Evolutionary conservation across 1,140 invertebrate species (phyloP).

Genomic region (Drosophila lacteicornis): DNA sequence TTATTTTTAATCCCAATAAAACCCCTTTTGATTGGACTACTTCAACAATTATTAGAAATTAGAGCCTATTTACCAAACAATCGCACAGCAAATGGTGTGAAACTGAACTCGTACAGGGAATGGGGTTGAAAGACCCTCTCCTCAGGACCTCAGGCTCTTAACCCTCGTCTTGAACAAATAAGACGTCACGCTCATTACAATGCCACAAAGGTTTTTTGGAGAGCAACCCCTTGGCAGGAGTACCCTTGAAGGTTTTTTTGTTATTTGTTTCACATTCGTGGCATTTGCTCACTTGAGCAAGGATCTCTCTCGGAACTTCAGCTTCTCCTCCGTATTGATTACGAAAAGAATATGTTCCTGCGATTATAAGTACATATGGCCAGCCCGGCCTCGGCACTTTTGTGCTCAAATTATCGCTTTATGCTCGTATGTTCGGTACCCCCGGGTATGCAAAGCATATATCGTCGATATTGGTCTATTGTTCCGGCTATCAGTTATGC

Average conservation of each 20-base stretch:
- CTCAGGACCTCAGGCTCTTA: slow-evolving; percentile 17
- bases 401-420: slow-evolving; percentile 77
- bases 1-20: slow-evolving; percentile 2
- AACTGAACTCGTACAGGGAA: slow-evolving; percentile 29
- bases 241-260: slow-evolving; percentile 58
- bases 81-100: slow-evolving; percentile 66
- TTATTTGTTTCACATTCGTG: slow-evolving; percentile 77
- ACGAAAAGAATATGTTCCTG: slow-evolving; percentile 47
- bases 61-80: slow-evolving; percentile 69
- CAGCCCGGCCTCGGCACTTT: slow-evolving; percentile 52
- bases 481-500: slow-evolving; percentile 77
- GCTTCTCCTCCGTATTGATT: slow-evolving; percentile 59
- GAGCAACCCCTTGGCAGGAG: slow-evolving; percentile 21
- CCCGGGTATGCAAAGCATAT: slow-evolving; percentile 54
- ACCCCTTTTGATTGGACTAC: slow-evolving; percentile 42
- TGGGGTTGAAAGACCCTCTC: slow-evolving; percentile 6
- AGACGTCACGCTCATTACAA: slow-evolving; percentile 71
- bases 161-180: slow-evolving; percentile 48
- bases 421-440: slow-evolving; percentile 10
- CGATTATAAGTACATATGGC: slow-evolving; percentile 38
- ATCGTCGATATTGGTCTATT: slow-evolving; percentile 73
- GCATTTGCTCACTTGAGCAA: slow-evolving; percentile 72
- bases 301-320: slow-evolving; percentile 27
- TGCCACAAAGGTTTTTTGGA: slow-evolving; percentile 37
- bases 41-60: slow-evolving; percentile 66